These are phyloP conservation scores for Aldrovandia affinis DNA, from an alignment of 2,797 vertebrate genomes.

Conservation along the genomic window DNA sequence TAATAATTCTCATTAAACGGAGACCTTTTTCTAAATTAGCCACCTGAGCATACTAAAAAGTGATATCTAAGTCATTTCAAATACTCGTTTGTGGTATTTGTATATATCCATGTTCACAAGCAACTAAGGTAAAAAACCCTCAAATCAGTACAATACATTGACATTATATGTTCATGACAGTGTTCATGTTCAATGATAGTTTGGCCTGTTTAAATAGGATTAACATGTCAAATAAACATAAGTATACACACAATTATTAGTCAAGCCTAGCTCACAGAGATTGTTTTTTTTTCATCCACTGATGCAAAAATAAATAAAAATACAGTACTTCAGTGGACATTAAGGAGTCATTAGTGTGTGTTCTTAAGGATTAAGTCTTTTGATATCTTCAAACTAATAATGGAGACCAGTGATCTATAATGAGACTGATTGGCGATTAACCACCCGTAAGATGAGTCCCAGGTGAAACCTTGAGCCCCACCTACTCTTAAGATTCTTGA, in stretches of 20 bases:
- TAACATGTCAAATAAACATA: not conserved
- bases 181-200: too few species aligned
- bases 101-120: too few species aligned
- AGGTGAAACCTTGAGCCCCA: slow-evolving; percentile 39
- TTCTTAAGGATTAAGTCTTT: not conserved
- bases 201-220: not conserved
- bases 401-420: not conserved
- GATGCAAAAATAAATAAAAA: not conserved
- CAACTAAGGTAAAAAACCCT: too few species aligned
- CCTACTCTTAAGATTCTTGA: slow-evolving; percentile 38
- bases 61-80: too few species aligned
- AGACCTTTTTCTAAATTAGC: too few species aligned
- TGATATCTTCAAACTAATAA: not conserved
- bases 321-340: not conserved
- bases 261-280: not conserved
- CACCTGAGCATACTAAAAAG: too few species aligned
- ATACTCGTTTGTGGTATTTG: too few species aligned
- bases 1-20: too few species aligned
- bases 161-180: too few species aligned
- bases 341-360: not conserved
- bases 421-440: not conserved
- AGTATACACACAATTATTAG: not conserved
- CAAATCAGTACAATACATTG: too few species aligned
- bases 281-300: not conserved
- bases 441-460: not conserved